Evolutionary conservation across 2,113 vertebrate species (phyloP).

Genomic region (Haemorhous mexicanus): DNA sequence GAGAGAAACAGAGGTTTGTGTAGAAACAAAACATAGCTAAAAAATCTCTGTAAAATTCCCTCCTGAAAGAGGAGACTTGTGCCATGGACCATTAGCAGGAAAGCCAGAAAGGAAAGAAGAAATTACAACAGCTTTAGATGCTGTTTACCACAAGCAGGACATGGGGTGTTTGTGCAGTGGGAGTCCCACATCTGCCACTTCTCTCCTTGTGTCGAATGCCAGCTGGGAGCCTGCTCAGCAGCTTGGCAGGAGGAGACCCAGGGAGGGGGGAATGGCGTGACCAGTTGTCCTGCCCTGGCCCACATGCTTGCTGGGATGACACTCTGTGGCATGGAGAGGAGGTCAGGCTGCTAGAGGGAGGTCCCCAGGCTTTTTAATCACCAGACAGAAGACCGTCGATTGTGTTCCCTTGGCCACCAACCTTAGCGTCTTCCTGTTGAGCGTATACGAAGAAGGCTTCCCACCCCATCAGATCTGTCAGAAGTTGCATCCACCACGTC

Average conservation of each 20-base stretch:
- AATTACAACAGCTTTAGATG: neutral
- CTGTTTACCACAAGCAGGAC: neutral
- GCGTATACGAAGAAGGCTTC: neutral
- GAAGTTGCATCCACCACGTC: neutral
- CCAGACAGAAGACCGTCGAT: neutral
- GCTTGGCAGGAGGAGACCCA: neutral
- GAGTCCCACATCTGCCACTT: neutral
- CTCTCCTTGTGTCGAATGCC: neutral
- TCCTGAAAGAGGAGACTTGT: neutral
- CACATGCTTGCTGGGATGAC: neutral
- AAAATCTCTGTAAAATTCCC: neutral
- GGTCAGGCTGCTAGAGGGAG: neutral
- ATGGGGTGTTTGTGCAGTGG: fast-evolving
- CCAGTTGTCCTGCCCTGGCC: neutral
- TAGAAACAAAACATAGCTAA: neutral
- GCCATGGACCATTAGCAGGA: neutral
- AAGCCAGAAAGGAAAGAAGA: neutral
- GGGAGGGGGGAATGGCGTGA: neutral
- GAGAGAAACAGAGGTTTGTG: neutral
- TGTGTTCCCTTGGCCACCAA: fast-evolving
- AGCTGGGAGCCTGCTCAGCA: neutral
- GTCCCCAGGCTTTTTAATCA: neutral
- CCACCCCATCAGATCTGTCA: neutral
- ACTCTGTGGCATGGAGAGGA: neutral
- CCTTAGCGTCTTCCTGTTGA: neutral